phyloP scores from a whole-genome alignment of 2,888 invertebrate genomes.

The Xanthia togata region DNA sequence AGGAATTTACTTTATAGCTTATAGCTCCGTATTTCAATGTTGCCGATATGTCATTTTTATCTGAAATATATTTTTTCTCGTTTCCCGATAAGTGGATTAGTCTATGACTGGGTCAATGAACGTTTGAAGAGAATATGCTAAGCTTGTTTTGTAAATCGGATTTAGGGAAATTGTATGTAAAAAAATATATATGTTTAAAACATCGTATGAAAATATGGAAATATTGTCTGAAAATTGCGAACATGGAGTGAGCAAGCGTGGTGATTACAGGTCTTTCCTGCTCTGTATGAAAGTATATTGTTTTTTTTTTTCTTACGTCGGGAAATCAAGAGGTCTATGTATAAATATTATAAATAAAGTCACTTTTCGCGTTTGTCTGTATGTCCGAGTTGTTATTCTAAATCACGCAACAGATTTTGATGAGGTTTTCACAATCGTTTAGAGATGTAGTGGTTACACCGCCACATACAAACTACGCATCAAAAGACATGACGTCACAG shows the following conservation, averaged over 20 bases:
- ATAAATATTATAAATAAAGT: too few species aligned
- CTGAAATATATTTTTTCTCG: constrained; percentile 23
- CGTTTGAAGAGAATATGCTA: constrained; percentile 3
- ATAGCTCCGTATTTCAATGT: constrained; percentile 31
- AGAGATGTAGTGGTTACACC: too few species aligned
- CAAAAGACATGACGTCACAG: too few species aligned
- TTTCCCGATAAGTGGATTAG: constrained; percentile 24
- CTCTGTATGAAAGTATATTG: neutral
- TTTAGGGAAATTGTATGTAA: neutral
- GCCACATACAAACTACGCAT: too few species aligned
- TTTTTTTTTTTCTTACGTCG: too few species aligned
- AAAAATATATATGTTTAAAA: neutral
- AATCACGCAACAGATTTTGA: too few species aligned
- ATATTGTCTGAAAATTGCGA: neutral
- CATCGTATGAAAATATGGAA: neutral
- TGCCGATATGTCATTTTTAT: constrained; percentile 24
- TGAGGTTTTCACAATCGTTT: too few species aligned
- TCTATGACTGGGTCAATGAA: constrained; percentile 11
- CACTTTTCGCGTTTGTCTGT: too few species aligned
- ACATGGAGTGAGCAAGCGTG: neutral
- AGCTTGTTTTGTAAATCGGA: neutral
- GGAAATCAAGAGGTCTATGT: neutral
- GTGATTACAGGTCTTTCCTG: neutral
- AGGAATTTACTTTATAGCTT: constrained; percentile 38
- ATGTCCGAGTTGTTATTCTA: too few species aligned